Evolutionary conservation across 53 echinoderm and acorn worm genomes (phyloP), one percentile per base, ranked within the genome.

Genomic region (Holothuria leucospilota): DNA sequence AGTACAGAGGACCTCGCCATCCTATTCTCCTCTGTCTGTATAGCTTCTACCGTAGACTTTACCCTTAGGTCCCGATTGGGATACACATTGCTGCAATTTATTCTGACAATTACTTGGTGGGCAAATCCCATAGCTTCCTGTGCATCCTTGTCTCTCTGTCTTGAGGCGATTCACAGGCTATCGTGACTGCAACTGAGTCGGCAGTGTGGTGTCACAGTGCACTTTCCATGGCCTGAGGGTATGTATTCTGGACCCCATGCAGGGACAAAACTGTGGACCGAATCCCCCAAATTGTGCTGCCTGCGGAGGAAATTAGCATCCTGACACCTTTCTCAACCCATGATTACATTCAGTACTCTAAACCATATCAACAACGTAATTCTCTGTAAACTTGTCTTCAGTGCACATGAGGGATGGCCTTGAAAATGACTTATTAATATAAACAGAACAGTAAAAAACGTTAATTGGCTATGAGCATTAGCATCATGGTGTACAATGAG

Each of bases 271-370:
- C 81, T 53, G 52, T 53, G 81, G 81, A 81, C 81, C 62, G 60
- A 81, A 81, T 81, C 81, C 81, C 81, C 59, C 38, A 81, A 81
- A 81, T 58, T 27, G 38, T 60, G 58, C 56, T 60, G 81, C 81
- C 81, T 59, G 63, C 59, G 38, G 81, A 61, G 81, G 60, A 62
- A 81, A 81, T 81, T 81, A 81, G 29, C 62, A 16, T 81, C 81
- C 62, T 81, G 62, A 81, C 81, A 81, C 81, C 58, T 81, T 81
- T 28, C 60, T 11, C 39, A 81, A 75, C 75, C 49, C 26, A 75
- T 75, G 75, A 75, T 75, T 75, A 52, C 52, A 52, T 51, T 75
- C 52, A 75, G 52, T 52, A 46, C 51, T 46, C 27, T 75, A 40
- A 75, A 75, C 51, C 75, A 75, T 75, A 49, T 75, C 51, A 75